phyloP scores from a whole-genome alignment of 2,797 vertebrate genomes.

The Helarctos malayanus region DNA sequence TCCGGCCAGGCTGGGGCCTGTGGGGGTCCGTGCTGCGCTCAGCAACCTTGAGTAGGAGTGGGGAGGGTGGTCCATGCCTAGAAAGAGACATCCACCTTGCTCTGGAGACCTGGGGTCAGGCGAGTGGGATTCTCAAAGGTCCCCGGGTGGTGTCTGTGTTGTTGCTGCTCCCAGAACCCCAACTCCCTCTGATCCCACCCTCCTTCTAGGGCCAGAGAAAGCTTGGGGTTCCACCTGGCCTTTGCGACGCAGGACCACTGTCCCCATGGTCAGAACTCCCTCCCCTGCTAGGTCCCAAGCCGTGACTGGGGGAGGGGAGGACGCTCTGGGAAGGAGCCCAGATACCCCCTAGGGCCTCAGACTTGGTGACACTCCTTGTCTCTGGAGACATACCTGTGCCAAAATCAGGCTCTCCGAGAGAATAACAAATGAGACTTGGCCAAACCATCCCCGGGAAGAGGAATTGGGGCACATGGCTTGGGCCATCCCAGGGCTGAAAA shows the following conservation, averaged over 20 bases:
- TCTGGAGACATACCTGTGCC: not conserved
- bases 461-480: not conserved
- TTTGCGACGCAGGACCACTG: not conserved
- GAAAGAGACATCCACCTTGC: not conserved
- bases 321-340: not conserved
- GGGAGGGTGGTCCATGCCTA: not conserved
- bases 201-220: too few relatives aligned
- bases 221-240: not conserved
- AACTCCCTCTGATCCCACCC: not conserved
- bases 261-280: not conserved
- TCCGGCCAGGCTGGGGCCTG: fast-evolving
- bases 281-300: not conserved
- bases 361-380: too few relatives aligned
- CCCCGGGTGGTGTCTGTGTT: not conserved
- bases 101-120: not conserved
- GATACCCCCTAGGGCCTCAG: too few relatives aligned
- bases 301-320: fast-evolving
- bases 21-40: not conserved
- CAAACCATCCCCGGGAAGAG: not conserved
- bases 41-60: not conserved
- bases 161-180: not conserved
- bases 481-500: not conserved
- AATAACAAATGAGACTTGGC: not conserved
- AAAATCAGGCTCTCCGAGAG: not conserved
- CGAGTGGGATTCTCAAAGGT: not conserved